A percentile compares a stretch with the other conserved stretches of the same genome.
Conservation (phyloP, 2,113 vertebrate species). For the Xenopus borealis region DNA sequence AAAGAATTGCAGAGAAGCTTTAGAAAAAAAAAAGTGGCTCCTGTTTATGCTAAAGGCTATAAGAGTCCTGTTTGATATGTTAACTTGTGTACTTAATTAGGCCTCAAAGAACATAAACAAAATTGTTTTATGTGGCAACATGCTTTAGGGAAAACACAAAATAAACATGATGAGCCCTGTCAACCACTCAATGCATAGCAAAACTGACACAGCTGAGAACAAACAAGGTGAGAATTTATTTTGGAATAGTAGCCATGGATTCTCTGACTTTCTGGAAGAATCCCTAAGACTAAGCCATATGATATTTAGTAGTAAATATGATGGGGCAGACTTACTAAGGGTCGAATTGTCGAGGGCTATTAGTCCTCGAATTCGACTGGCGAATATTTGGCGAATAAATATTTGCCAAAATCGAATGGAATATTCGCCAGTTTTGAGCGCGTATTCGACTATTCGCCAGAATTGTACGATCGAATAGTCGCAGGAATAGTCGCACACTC, state of each 20-base stretch:
- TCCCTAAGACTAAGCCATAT: too few species aligned
- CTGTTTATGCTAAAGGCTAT: background rate
- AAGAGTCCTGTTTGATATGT: background rate
- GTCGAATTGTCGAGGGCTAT: too few species aligned
- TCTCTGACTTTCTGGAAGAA: too few species aligned
- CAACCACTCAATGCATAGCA: background rate
- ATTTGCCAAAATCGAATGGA: too few species aligned
- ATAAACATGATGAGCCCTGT: background rate
- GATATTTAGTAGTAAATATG: too few species aligned
- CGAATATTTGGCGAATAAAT: too few species aligned
- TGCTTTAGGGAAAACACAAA: conserved; percentile 2
- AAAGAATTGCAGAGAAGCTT: background rate
- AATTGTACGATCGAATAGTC: too few species aligned
- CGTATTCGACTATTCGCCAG: too few species aligned
- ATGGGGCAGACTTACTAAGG: too few species aligned
- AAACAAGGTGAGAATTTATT: background rate
- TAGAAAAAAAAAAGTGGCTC: background rate
- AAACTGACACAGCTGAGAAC: background rate
- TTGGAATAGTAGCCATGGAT: background rate
- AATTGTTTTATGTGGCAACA: background rate
- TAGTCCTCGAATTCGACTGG: too few species aligned
- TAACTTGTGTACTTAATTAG: background rate
- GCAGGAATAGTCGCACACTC: too few species aligned
- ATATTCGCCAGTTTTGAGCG: too few species aligned
- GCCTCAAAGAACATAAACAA: background rate